Base-by-base conservation (phyloP, 1,140 invertebrate genomes). In the Habropoda laboriosa region DNA sequence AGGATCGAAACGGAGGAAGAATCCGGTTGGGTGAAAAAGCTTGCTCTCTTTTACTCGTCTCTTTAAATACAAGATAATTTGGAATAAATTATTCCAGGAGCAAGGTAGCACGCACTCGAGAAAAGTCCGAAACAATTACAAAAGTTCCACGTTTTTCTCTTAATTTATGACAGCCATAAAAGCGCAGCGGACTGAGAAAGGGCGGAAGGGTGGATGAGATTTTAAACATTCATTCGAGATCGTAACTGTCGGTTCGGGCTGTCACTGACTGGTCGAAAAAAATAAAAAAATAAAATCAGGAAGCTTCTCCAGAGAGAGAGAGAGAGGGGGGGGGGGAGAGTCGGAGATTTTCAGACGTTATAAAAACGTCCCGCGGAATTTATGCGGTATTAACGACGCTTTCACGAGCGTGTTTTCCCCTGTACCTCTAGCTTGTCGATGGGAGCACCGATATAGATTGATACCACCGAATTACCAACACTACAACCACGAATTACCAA, bases 391-490 rank as follows among this genome's bases (percentile, higher is more conserved):
- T 78, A 78, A 78, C 67, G 45, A 78, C n/a, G 32, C 49, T 64
- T 76, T 76, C 49, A 45, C 73, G 73, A 73, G 38, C 51, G 3
- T 57, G 53, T 32, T 51, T 45, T n/a, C 51, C n/a, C 18, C 1
- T 32, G n/a, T 24, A 6, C 40, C 40, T 42, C 40, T 42, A 42
- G 21, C 18, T 64, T 45, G 72, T 49, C 42, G 58, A 21, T 51
- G 32, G 16, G 3, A n/a, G 30, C 60, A 45, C 38, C 71, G 42
- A 60, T 61, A 68, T 30, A n/a, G n/a, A 57, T 60, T 68, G 45
- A 58, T 64, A 71, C 45, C 57, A 40, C 58, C 57, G 72, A 83
- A 76, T 83, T 75, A 80, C 76, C 51, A 58, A 77, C 64, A 55
- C 74, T 24, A 57, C 38, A 24, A 57, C 51, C 45, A 21, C 49